Evolutionary conservation across 2,797 vertebrate species (phyloP).

Genomic region (Xiphophorus birchmanni): DNA sequence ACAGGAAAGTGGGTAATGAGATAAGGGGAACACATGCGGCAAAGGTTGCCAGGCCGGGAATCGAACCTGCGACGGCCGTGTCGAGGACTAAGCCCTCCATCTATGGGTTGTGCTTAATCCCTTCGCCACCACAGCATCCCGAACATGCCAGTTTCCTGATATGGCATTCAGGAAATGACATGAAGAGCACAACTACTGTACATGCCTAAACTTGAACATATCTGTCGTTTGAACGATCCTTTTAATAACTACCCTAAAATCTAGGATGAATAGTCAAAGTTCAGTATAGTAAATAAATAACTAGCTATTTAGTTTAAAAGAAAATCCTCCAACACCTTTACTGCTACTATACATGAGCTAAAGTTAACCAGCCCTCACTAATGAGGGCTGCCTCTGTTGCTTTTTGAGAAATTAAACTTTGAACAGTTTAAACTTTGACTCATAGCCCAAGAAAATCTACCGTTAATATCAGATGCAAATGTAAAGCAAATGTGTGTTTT

Average conservation of each 20-base stretch:
- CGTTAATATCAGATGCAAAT: background rate
- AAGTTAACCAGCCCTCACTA: background rate
- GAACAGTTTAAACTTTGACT: background rate
- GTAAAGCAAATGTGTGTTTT: background rate
- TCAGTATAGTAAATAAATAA: background rate
- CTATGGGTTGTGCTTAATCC: too few species aligned
- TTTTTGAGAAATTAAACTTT: background rate
- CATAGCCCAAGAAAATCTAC: background rate
- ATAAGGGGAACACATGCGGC: too few species aligned
- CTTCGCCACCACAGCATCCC: too few species aligned
- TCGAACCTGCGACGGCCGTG: too few species aligned
- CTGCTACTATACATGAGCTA: too few species aligned
- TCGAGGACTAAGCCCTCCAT: too few species aligned
- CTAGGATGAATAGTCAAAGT: background rate
- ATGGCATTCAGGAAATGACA: background rate
- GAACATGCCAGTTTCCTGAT: background rate
- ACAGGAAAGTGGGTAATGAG: too few species aligned
- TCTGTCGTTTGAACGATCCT: background rate
- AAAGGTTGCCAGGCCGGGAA: too few species aligned
- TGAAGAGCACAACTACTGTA: background rate
- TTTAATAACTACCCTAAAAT: background rate
- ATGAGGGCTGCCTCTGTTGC: background rate
- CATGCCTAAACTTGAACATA: background rate
- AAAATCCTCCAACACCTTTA: too few species aligned
- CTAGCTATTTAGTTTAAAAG: background rate